Base-by-base conservation (phyloP, 2,888 invertebrate species). In the Drosophila austrosaltans region DNA sequence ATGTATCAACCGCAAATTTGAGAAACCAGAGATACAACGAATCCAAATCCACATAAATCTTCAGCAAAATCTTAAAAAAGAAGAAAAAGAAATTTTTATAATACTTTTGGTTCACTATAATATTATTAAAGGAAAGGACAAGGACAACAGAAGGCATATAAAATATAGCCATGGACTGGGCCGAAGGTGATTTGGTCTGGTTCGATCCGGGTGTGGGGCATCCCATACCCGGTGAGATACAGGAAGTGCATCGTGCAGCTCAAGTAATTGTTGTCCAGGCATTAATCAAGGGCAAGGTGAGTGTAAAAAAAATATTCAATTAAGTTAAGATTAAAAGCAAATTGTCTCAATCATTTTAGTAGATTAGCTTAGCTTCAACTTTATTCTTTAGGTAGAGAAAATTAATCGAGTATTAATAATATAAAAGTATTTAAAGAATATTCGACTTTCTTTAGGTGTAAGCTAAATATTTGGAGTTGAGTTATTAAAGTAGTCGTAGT, bases 191-290 rank as follows among this genome's bases (percentile, higher is more conserved):
- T 92, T 94, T 97, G 92, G 97, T 98, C 90, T 98, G 98, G 98
- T 98, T 98, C 93, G 97, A 98, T 93, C 96, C 97, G 56, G 97
- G 97, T 53, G 95, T 97, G 86, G 96, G 97, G 80, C 97, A 97
- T 92, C 97, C 97, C 87, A 94, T 98, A 87, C 98, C 98, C 60
- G 98, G 98, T 69, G 96, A 97, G 93, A 96, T 98, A 76, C 94
- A 97, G 87, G 98, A 98, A 93, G 96, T 96, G 82, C 97, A 98
- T 93, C 95, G 96, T 72, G 96, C 97, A 54, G 97, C 98, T 64
- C 96, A 97, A 92, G 97, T 98, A 66, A 95, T 98, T 87, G 97
- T 97, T 56, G 97, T 98, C 57, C 97, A 97, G 92, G 97, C 97
- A 36, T 94, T 96, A 79, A 96, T 97, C 89, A 96, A 96, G 91